phyloP scores from a whole-genome alignment of 2,113 vertebrate genomes.

The Pleuronectes platessa region DNA sequence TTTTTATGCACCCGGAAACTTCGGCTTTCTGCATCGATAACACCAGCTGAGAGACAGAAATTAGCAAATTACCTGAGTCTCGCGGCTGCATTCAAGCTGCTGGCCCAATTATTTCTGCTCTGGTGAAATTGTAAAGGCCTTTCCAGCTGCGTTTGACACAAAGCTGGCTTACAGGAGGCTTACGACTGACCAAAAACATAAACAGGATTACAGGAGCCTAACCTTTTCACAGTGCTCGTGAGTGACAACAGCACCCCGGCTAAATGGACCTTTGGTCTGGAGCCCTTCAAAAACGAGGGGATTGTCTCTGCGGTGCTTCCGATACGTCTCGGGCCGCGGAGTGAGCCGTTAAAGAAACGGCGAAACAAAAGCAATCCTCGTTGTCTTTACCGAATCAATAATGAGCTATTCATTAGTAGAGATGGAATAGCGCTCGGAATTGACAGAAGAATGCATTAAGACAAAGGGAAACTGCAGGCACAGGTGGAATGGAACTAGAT shows the following conservation, averaged over 20 bases:
- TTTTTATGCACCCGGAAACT: conserved; percentile 34
- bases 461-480: conserved; percentile 18
- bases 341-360: conserved; percentile 19
- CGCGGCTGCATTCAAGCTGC: conserved; percentile 68
- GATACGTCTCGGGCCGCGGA: neutral
- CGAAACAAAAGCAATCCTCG: conserved; percentile 58
- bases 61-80: conserved; percentile 79
- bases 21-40: conserved; percentile 37
- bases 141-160: conserved; percentile 78
- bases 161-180: conserved; percentile 68
- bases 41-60: conserved; percentile 68
- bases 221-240: conserved; percentile 54
- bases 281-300: conserved; percentile 14
- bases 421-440: conserved; percentile 31
- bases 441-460: conserved; percentile 43
- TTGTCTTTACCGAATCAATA: conserved; percentile 60
- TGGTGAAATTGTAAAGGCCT: conserved; percentile 71
- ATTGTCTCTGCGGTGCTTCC: neutral
- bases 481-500: conserved; percentile 52
- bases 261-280: conserved; percentile 54
- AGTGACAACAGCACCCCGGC: conserved; percentile 54
- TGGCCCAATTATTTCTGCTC: conserved; percentile 78
- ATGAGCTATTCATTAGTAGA: conserved; percentile 53
- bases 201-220: conserved; percentile 71
- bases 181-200: conserved; percentile 74